Evolutionary conservation across 2,113 vertebrate species (phyloP).

Genomic region (Trichechus manatus): DNA sequence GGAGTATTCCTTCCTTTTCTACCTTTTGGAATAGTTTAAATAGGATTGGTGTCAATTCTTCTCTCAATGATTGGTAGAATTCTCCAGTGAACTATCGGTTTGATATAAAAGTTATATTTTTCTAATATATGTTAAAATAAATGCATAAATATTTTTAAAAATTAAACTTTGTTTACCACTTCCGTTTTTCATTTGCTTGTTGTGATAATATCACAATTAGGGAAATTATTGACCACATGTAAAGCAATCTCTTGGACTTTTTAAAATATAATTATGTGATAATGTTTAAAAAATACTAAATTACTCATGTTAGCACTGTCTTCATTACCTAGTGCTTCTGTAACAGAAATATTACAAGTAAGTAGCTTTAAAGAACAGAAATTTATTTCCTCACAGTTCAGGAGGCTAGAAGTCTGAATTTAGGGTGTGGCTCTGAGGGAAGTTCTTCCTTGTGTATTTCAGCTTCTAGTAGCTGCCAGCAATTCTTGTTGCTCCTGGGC

Average conservation of each 20-base stretch:
- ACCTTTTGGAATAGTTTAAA: too few relatives aligned
- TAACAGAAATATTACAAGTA: background rate
- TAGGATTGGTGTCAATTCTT: too few relatives aligned
- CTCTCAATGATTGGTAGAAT: background rate
- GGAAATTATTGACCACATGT: background rate
- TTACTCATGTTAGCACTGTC: background rate
- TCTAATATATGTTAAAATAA: conserved; percentile 8
- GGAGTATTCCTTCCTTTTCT: too few relatives aligned
- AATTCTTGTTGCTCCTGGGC: background rate
- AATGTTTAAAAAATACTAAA: conserved; percentile 2
- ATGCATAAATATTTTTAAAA: background rate
- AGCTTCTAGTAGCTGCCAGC: background rate
- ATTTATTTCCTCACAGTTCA: background rate
- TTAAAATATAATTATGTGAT: background rate
- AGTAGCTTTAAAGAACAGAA: background rate
- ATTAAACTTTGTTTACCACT: background rate
- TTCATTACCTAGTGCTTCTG: background rate
- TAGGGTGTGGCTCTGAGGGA: background rate
- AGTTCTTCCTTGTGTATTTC: background rate
- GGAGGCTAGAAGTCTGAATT: background rate
- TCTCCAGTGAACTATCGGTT: background rate
- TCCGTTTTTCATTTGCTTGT: background rate
- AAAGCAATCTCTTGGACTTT: conserved; percentile 21
- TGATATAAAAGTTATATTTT: conserved; percentile 14
- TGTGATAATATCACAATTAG: background rate